A percentile compares a stretch with the other conserved stretches of the same genome.
Conservation (phyloP, 1,140 invertebrate species). For the Luehdorfia chinensis region DNA sequence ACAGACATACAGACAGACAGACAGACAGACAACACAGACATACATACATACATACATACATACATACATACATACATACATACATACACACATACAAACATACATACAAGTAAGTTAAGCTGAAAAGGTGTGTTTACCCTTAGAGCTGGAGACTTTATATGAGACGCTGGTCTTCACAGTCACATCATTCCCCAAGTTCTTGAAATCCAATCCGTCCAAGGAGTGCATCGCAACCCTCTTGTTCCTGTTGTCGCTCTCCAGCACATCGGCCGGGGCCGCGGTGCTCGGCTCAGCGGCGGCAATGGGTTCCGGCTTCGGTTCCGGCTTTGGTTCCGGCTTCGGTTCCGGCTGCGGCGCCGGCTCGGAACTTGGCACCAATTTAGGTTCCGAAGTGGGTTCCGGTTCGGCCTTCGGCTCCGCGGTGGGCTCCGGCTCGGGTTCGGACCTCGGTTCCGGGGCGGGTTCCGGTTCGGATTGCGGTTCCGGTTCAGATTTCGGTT, state of each 20-base stretch:
- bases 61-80: no score
- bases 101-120: background rate
- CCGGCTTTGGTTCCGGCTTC: slow-evolving; percentile 55
- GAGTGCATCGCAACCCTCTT: slow-evolving; percentile 77
- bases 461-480: slow-evolving; percentile 54
- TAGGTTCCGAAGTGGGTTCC: slow-evolving; percentile 49
- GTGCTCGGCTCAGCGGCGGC: background rate
- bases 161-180: slow-evolving; percentile 85
- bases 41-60: no score
- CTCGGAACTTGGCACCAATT: slow-evolving; percentile 56
- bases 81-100: no score
- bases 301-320: slow-evolving; percentile 51
- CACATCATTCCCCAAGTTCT: slow-evolving; percentile 76
- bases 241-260: slow-evolving; percentile 61
- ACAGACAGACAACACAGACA: no score
- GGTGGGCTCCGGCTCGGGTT: slow-evolving; percentile 68
- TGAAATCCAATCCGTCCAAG: slow-evolving; percentile 64
- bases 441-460: slow-evolving; percentile 54
- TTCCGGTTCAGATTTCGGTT: slow-evolving; percentile 57
- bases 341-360: slow-evolving; percentile 61
- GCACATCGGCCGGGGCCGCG: slow-evolving; percentile 47
- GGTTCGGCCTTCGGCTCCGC: slow-evolving; percentile 67
- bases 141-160: slow-evolving; percentile 81
- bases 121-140: slow-evolving; percentile 48
- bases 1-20: no score